phyloP scores from a whole-genome alignment of 2,888 invertebrate species.

The Cylloceria caligata region DNA sequence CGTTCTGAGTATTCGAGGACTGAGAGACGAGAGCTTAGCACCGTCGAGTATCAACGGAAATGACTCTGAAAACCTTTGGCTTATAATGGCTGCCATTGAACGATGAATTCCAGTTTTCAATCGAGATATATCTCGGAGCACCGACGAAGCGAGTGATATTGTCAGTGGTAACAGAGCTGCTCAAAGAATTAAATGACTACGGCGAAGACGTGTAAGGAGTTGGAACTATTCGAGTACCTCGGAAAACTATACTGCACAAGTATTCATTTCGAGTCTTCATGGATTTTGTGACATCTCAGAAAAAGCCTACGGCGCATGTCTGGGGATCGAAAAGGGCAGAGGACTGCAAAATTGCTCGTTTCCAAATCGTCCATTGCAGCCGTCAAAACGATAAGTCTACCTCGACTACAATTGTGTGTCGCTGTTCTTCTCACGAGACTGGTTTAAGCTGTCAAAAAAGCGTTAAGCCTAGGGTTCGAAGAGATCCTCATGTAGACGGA shows the following conservation, averaged over 20 bases:
- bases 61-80: neutral
- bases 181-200: neutral
- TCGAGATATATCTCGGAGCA: neutral
- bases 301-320: neutral
- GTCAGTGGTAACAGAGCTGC: neutral
- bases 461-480: neutral
- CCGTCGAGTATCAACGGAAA: neutral
- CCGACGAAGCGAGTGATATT: neutral
- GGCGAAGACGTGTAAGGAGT: neutral
- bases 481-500: neutral
- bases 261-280: neutral
- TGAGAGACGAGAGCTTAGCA: neutral
- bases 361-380: constrained; percentile 1
- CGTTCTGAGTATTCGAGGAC: too few species aligned
- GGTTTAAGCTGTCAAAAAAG: neutral
- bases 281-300: constrained; percentile 3
- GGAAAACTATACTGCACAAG: neutral
- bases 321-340: neutral
- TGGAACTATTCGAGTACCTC: neutral
- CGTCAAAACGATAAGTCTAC: neutral
- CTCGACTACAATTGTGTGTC: neutral
- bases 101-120: neutral
- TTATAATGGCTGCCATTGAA: neutral
- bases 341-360: neutral
- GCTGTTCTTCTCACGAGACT: constrained; percentile 12